Evolutionary conservation across 2,113 vertebrate species (phyloP).

Genomic region (Ageneiosus marmoratus): DNA sequence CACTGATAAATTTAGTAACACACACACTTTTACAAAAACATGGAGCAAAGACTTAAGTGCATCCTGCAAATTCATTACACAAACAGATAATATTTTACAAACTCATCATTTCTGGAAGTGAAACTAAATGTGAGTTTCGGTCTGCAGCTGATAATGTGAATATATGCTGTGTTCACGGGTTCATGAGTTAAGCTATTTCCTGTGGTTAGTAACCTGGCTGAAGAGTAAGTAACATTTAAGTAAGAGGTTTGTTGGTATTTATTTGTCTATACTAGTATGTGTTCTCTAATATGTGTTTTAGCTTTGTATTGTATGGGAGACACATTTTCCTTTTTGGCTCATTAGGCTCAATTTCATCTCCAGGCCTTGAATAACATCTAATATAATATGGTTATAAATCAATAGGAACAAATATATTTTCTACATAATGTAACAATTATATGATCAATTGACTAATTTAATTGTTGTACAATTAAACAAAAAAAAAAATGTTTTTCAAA

Average conservation of each 20-base stretch:
- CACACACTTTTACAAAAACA: constrained; percentile 27
- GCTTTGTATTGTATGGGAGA: not conserved
- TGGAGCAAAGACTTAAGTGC: not conserved
- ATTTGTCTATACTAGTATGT: not conserved
- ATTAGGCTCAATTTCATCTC: not conserved
- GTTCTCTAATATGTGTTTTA: not conserved
- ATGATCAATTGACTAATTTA: not conserved
- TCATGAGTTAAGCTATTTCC: not conserved
- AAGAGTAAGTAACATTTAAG: not conserved
- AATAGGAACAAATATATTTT: not conserved
- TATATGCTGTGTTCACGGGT: not conserved
- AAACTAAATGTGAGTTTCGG: not conserved
- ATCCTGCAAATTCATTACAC: not conserved
- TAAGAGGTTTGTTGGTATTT: not conserved
- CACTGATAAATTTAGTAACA: constrained; percentile 26
- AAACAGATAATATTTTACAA: not conserved
- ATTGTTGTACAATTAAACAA: not conserved
- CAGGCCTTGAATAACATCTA: not conserved
- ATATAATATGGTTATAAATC: not conserved
- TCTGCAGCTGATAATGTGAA: not conserved
- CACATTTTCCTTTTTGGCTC: not conserved
- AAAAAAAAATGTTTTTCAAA: too few relatives aligned
- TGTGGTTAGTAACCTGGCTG: not conserved
- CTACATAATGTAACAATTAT: not conserved
- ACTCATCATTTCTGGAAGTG: not conserved